phyloP scores from a whole-genome alignment of 2,113 vertebrate genomes.

The Brienomyrus brachyistius region DNA sequence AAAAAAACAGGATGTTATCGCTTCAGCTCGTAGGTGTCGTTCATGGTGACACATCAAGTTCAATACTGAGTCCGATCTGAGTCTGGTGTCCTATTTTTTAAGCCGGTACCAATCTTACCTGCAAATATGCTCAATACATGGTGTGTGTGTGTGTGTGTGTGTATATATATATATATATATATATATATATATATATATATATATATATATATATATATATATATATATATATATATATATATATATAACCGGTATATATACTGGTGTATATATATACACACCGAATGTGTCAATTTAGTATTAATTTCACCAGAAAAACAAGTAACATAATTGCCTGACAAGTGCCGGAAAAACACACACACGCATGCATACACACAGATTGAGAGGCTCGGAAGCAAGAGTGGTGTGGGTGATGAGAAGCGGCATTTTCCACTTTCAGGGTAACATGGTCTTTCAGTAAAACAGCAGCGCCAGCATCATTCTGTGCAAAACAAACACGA shows the following conservation, averaged over 20 bases:
- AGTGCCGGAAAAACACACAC: neutral
- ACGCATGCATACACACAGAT: neutral
- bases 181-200: no score
- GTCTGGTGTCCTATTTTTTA: neutral
- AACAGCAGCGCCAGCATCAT: neutral
- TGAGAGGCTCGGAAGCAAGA: neutral
- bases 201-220: no score
- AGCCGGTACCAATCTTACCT: neutral
- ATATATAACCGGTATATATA: no score
- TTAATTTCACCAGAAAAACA: neutral
- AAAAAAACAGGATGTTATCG: slow-evolving; percentile 18
- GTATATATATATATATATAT: neutral
- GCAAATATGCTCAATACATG: neutral
- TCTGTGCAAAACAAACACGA: neutral
- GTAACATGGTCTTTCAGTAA: neutral
- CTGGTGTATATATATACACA: no score
- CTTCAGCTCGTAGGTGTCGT: neutral
- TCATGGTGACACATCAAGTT: neutral
- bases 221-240: neutral
- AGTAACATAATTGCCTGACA: neutral
- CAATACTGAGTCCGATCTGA: neutral
- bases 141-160: neutral
- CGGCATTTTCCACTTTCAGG: slow-evolving; percentile 4
- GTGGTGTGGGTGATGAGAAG: slow-evolving; percentile 1
- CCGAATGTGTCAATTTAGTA: neutral